Evolutionary conservation across 2,888 invertebrate genomes (phyloP), one percentile per base, ranked within the genome.

Genomic region (Leistus spinibarbis): DNA sequence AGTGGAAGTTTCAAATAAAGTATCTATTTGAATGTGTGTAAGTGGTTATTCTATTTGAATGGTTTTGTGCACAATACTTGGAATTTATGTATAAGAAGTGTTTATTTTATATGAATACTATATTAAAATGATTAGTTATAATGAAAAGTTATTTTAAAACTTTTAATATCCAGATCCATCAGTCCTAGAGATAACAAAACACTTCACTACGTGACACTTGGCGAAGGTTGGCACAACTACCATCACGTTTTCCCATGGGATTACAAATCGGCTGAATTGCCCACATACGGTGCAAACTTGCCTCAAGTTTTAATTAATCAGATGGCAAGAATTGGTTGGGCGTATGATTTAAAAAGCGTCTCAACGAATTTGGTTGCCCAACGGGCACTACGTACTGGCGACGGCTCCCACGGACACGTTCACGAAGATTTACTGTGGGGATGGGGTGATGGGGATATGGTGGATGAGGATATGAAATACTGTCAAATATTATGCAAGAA

Each of bases 211-310:
- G 81, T 91, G 22, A 91, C 94, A 0, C 87, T 94, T 85, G 95
- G 95, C 0, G 95, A 95, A 84, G 97, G 97, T 3, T 97, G 95
- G 93, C 97, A 97, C 87, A 97, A 97, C 86, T 97, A 95, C 85
- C 97, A 97, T 84, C 97, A 97, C 85, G 92, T 93, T 0, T 97
- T 97, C 85, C 96, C 96, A 0, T 95, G 95, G 92, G 97, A 97
- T 85, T 97, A 97, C 88, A 93, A 95, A 82, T 93, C 96, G 23
- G 92, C 95, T 4, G 97, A 97, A 84, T 87, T 95, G n/a, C 94
- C 94, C 13, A 80, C 82, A 66, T 84, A 84, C 77, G 77, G 78
- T 17, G 72, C 81, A 20, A 85, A 85, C 76, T 79, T 81, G 23
- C 82, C 83, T 2, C 83, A 83, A 0, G 81, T 80, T 13, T 81